phyloP scores from a whole-genome alignment of 2,113 vertebrate species.

The Tyto alba region DNA sequence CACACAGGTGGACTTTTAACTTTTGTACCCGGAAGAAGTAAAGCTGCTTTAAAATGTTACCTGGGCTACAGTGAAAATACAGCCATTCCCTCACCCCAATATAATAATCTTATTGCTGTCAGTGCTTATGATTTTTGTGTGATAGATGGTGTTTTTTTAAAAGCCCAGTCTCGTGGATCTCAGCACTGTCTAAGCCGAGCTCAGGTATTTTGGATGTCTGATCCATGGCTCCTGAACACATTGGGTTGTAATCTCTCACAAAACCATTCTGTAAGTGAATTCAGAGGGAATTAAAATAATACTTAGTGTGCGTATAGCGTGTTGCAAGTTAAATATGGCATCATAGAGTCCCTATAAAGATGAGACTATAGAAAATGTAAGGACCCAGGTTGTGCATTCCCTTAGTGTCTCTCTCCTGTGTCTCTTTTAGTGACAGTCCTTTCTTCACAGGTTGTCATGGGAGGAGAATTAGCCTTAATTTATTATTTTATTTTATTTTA shows the following conservation, averaged over 20 bases:
- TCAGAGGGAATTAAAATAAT: background rate
- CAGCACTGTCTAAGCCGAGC: background rate
- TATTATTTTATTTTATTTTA: no score
- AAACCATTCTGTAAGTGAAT: background rate
- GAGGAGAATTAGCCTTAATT: background rate
- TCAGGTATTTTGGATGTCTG: background rate
- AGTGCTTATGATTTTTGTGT: no score
- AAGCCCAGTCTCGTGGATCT: background rate
- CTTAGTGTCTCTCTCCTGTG: background rate
- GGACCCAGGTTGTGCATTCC: background rate
- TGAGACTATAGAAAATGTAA: rapidly evolving
- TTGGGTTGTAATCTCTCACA: background rate
- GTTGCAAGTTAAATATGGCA: background rate
- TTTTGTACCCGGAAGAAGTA: background rate
- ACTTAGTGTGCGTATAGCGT: background rate
- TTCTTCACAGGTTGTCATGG: background rate
- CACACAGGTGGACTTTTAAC: background rate
- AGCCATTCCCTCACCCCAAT: background rate
- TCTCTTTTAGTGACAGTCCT: background rate
- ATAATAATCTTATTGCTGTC: background rate
- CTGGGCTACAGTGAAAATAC: background rate
- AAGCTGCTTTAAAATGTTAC: background rate
- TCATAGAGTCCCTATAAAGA: background rate
- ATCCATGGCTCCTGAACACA: background rate
- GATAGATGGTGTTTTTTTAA: background rate